These are phyloP conservation scores for Alexandromys fortis DNA, from an alignment of 2,113 vertebrate species.

Conservation along the genomic window DNA sequence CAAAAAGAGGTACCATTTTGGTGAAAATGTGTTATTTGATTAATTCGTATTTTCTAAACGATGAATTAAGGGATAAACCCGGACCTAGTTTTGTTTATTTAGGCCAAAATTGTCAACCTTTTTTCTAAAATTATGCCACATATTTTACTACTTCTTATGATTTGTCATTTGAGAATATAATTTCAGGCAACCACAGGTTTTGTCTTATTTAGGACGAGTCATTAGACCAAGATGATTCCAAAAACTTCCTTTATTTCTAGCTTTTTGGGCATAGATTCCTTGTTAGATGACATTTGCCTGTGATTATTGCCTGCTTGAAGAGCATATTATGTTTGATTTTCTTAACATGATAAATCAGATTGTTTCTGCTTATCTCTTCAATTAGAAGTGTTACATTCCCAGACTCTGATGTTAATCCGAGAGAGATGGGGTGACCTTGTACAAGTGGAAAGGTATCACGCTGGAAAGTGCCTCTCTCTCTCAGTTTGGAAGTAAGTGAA, in stretches of 20 bases:
- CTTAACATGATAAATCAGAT: slow-evolving; percentile 91
- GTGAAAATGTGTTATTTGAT: slow-evolving; percentile 12
- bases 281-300: slow-evolving; percentile 53
- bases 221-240: slow-evolving; percentile 38
- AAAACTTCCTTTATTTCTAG: slow-evolving; percentile 24
- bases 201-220: neutral
- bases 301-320: slow-evolving; percentile 47
- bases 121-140: slow-evolving; percentile 62
- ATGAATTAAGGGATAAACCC: slow-evolving; percentile 8
- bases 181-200: slow-evolving; percentile 10
- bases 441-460: slow-evolving; percentile 96
- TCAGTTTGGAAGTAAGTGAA: slow-evolving; percentile 98
- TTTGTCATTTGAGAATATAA: slow-evolving; percentile 28
- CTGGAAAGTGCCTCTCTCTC: slow-evolving; percentile 96
- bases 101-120: slow-evolving; percentile 46
- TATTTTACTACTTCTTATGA: neutral
- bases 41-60: slow-evolving; percentile 48
- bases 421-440: slow-evolving; percentile 99
- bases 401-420: slow-evolving; percentile 96
- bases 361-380: slow-evolving; percentile 99
- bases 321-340: slow-evolving; percentile 71
- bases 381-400: slow-evolving; percentile 97
- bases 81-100: slow-evolving; percentile 46
- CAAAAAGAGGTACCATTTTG: slow-evolving; percentile 5
- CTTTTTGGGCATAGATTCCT: slow-evolving; percentile 38